Evolutionary conservation across 2,113 vertebrate genomes (phyloP), one percentile per base, ranked within the genome.

Genomic region (Pipra filicauda): DNA sequence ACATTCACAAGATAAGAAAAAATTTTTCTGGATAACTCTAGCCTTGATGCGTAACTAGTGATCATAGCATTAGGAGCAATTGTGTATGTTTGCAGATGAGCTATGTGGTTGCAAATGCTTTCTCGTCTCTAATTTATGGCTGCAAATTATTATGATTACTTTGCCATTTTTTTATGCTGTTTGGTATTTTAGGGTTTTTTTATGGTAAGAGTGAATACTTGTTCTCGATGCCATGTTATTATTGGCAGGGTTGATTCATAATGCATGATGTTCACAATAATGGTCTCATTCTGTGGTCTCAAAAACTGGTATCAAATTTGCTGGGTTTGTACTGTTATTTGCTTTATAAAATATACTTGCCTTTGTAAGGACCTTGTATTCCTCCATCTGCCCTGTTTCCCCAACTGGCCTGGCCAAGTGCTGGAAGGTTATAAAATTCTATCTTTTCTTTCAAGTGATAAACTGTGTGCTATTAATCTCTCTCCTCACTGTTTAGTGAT

Each of bases 391-490:
- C 15, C 37, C 70, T 76, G 44, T 83, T 93, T 88, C 87, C 22
- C 81, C 91, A 93, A 33, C 49, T 94, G 33, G 18, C 22, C 58
- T 85, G 78, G 71, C 87, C 95, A 96, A 91, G 39, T 49, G 23
- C 37, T 89, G 23, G 74, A 73, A 87, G n/a, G 33, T 23, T 73
- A 57, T 65, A 76, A 79, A 71, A 75, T 55, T 51, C 35, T 71
- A 23, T 81, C 24, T 87, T 94, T 93, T 88, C 41, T 94, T 95
- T 88, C 54, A 88, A 59, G 58, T 85, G 8, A 93, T 78, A 91
- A 89, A 88, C 49, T 70, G 6, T 66, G 6, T 83, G 16, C 49
- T 89, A 57, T 69, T 55, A 65, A 75, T 65, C 28, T 87, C 52
- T 91, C 30, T 75, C 46, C 73, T 69, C 6, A 9, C 8, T 75